Evolutionary conservation across 2,113 vertebrate genomes (phyloP), one percentile per base, ranked within the genome.

Genomic region (Sinosuthora webbiana): DNA sequence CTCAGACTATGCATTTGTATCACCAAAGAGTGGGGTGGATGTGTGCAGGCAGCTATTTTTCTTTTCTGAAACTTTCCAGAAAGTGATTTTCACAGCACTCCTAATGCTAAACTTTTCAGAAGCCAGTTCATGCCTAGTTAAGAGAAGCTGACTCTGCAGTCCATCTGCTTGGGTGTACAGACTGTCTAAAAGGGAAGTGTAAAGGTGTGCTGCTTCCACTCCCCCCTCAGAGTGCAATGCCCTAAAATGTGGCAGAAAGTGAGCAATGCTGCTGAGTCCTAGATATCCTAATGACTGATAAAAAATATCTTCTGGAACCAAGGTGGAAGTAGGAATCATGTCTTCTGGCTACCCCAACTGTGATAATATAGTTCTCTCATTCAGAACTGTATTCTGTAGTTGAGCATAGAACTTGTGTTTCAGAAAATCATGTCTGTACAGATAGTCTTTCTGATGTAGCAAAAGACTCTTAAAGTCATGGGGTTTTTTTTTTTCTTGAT

Each of bases 171-270:
- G 42, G 44, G 12, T 28, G 33, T 67, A 19, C 24, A 50, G 42
- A 27, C 30, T 8, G 3, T 11, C 17, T 41, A 25, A 44, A 77
- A 20, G 39, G 56, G 53, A 52, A 56, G 14, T 9, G 16, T 59
- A n/a, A 28, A 49, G 20, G 6, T 39, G 13, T 37, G 16, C 60
- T 83, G 7, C 35, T 87, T 71, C 49, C 8, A 2, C 22, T 73
- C 3, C 28, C 19, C 9, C 1, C 10, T 12, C 20, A 20, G 10
- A 45, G 2, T 23, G 24, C 44, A 68, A 0, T 15, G 3, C 22
- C 22, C 59, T 80, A 25, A 76, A 65, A 41, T 55, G 41, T 33
- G 19, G 21, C 68, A 77, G 47, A 47, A 83, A 37, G 21, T 76
- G 30, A 85, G 24, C 37, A 63, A 5, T 50, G 28, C 23, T 70